Percentiles rank a stretch among this genome's conserved stretches.
These are phyloP conservation scores for Thripadectes ignobilis DNA, from an alignment of 2,797 vertebrate genomes.

Conservation along the genomic window DNA sequence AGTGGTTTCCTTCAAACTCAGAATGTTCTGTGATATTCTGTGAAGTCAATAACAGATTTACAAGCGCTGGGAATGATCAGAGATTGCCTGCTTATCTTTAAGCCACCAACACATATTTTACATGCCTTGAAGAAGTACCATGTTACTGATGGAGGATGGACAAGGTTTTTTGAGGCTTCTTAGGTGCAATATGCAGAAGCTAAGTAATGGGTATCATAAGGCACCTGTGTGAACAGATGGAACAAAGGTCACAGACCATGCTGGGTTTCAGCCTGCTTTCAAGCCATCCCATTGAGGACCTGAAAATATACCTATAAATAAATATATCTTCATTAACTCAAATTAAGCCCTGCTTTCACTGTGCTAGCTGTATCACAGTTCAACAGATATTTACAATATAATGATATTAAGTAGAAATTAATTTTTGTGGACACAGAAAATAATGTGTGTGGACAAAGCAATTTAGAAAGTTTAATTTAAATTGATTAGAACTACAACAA, in stretches of 20 bases:
- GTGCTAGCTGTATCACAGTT: not conserved
- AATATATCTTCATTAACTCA: not conserved
- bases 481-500: not conserved
- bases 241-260: not conserved
- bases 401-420: not conserved
- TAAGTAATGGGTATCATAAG: not conserved
- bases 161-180: not conserved
- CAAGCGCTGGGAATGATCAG: not conserved
- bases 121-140: not conserved
- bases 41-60: not conserved
- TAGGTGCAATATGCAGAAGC: not conserved
- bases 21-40: not conserved
- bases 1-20: not conserved
- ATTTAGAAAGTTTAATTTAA: not conserved
- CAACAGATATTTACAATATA: not conserved
- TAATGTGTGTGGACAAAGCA: not conserved
- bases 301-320: not conserved
- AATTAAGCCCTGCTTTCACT: not conserved
- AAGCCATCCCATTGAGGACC: not conserved
- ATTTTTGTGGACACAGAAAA: not conserved
- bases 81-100: not conserved
- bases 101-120: not conserved
- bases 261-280: conserved; percentile 14
- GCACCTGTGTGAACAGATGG: not conserved
- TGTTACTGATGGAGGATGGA: not conserved